phyloP scores from a whole-genome alignment of 2,888 invertebrate species.

The Acleris emargana region DNA sequence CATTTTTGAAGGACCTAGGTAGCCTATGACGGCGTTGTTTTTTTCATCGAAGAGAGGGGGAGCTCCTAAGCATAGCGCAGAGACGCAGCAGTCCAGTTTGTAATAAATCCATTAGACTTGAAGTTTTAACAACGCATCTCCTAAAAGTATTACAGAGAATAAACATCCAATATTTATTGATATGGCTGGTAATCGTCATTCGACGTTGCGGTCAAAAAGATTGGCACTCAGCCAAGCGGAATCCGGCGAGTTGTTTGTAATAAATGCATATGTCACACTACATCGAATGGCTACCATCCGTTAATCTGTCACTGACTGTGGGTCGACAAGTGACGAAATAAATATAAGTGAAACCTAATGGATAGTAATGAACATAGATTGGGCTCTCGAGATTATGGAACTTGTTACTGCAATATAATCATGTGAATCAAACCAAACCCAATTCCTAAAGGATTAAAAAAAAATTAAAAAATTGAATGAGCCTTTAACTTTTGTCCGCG shows the following conservation, averaged over 20 bases:
- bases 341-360: constrained; percentile 28
- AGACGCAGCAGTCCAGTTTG: too few relatives aligned
- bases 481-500: too few relatives aligned
- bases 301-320: constrained; percentile 19
- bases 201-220: constrained; percentile 22
- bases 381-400: constrained; percentile 1
- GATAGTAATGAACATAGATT: constrained; percentile 21
- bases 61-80: too few relatives aligned
- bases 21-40: too few relatives aligned
- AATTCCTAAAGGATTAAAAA: too few relatives aligned
- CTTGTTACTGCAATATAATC: too few relatives aligned
- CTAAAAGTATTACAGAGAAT: constrained; percentile 10
- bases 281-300: constrained; percentile 22
- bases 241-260: constrained; percentile 33
- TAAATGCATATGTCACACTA: constrained; percentile 29
- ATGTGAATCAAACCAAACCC: too few relatives aligned
- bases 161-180: constrained; percentile 28
- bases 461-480: too few relatives aligned
- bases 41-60: too few relatives aligned
- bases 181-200: constrained; percentile 22
- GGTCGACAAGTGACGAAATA: constrained; percentile 20
- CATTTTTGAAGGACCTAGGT: background rate
- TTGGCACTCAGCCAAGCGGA: constrained; percentile 19
- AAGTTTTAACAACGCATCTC: constrained; percentile 6
- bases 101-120: constrained; percentile 1